phyloP scores from a whole-genome alignment of 2,113 vertebrate species.

The Eulacestoma nigropectus region DNA sequence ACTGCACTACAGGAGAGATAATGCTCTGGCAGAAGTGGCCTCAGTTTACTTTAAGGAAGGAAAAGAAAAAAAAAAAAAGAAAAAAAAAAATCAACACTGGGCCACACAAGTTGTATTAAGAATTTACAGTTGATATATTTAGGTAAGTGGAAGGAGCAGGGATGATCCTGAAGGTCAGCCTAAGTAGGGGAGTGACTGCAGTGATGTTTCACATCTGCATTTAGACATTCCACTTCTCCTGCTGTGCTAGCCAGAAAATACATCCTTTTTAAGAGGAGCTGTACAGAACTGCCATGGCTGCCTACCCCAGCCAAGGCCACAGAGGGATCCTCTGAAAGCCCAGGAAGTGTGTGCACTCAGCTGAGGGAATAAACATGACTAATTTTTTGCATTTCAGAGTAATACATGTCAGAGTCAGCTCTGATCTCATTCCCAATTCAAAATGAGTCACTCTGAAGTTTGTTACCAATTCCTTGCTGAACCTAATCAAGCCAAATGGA shows the following conservation, averaged over 20 bases:
- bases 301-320: background rate
- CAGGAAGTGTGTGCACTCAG: background rate
- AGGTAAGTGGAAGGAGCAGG: conserved; percentile 22
- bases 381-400: background rate
- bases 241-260: background rate
- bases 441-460: background rate
- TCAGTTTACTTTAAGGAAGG: conserved; percentile 50
- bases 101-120: conserved; percentile 59
- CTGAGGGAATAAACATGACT: background rate
- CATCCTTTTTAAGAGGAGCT: background rate
- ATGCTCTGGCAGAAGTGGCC: background rate
- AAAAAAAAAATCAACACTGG: background rate
- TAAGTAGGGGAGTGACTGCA: background rate
- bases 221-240: background rate
- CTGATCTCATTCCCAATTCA: background rate
- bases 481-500: conserved; percentile 28
- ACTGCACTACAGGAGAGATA: background rate
- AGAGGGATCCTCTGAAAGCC: background rate
- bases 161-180: background rate
- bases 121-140: conserved; percentile 4
- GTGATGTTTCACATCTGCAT: background rate
- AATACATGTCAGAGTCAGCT: background rate
- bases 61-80: rapidly evolving
- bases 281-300: background rate
- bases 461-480: conserved; percentile 10